Percentiles rank a stretch among this genome's conserved stretches.
Evolutionary conservation across 53 echinoderm and acorn worm genomes (phyloP).

Genomic region (Henricia sp.): DNA sequence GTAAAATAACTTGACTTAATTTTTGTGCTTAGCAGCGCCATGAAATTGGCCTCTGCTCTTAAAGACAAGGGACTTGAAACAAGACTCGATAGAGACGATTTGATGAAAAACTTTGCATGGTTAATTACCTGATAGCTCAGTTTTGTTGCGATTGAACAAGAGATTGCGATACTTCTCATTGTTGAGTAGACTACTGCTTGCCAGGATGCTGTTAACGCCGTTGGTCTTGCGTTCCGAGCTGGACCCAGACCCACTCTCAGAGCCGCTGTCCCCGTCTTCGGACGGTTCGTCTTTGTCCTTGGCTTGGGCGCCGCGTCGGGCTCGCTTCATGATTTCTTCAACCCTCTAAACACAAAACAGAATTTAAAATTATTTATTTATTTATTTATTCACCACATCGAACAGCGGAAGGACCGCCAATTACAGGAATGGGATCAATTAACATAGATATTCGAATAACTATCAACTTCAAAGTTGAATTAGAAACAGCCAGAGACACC

Average conservation of each 20-base stretch:
- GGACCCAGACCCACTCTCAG: constrained; percentile 67
- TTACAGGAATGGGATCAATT: no score
- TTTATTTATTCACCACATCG: no score
- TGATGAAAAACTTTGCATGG: no score
- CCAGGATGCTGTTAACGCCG: constrained; percentile 54
- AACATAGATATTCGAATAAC: no score
- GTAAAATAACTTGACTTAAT: no score
- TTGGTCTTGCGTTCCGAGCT: constrained; percentile 75
- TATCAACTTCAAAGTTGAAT: no score
- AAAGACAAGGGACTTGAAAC: not conserved
- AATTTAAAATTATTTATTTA: no score
- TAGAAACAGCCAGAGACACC: no score
- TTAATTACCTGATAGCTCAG: constrained; percentile 36
- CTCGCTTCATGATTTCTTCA: constrained; percentile 97
- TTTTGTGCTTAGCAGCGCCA: no score
- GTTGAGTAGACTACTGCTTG: constrained; percentile 67
- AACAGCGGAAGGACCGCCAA: no score
- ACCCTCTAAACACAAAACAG: constrained; percentile 71
- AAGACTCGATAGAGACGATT: no score
- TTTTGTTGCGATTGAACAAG: constrained; percentile 64
- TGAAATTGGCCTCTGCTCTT: no score
- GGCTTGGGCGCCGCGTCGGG: constrained; percentile 78
- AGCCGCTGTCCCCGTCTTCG: constrained; percentile 52
- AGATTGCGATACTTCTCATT: constrained; percentile 78
- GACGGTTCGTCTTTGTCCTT: constrained; percentile 67